These are phyloP conservation scores for Peribatodes rhomboidaria DNA, from an alignment of 2,888 invertebrate species.

Conservation along the genomic window DNA sequence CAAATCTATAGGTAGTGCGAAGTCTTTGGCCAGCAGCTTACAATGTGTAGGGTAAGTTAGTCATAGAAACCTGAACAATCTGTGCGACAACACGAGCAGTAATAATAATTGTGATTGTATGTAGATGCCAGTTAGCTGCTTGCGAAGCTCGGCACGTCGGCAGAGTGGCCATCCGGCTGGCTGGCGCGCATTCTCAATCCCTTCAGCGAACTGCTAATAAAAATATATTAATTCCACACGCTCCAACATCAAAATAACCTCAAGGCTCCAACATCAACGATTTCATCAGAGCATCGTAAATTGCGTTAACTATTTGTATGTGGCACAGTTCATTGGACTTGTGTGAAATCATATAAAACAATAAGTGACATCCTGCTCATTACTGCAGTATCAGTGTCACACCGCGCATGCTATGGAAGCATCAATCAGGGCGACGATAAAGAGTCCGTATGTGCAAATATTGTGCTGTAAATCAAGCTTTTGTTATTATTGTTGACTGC, in stretches of 20 bases:
- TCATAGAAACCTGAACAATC: neutral
- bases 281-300: constrained; percentile 36
- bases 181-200: constrained; percentile 54
- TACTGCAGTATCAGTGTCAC: constrained; percentile 65
- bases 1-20: too few relatives aligned
- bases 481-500: constrained; percentile 60
- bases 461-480: constrained; percentile 73
- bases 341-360: constrained; percentile 52
- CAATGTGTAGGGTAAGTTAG: constrained; percentile 9
- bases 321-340: constrained; percentile 48
- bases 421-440: constrained; percentile 79
- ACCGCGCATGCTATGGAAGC: constrained; percentile 71
- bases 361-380: constrained; percentile 63
- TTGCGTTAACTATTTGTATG: constrained; percentile 31
- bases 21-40: too few relatives aligned
- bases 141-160: constrained; percentile 63
- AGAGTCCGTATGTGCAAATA: constrained; percentile 67
- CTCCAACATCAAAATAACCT: constrained; percentile 47
- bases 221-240: constrained; percentile 48
- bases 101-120: constrained; percentile 46
- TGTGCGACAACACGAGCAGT: constrained; percentile 36
- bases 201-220: constrained; percentile 59
- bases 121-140: constrained; percentile 45
- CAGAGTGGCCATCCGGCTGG: constrained; percentile 59
- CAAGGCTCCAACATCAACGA: constrained; percentile 39